Percentiles rank a stretch among this genome's conserved stretches.
Conservation (phyloP, 2,797 vertebrate genomes). For the Alfaro cultratus region DNA sequence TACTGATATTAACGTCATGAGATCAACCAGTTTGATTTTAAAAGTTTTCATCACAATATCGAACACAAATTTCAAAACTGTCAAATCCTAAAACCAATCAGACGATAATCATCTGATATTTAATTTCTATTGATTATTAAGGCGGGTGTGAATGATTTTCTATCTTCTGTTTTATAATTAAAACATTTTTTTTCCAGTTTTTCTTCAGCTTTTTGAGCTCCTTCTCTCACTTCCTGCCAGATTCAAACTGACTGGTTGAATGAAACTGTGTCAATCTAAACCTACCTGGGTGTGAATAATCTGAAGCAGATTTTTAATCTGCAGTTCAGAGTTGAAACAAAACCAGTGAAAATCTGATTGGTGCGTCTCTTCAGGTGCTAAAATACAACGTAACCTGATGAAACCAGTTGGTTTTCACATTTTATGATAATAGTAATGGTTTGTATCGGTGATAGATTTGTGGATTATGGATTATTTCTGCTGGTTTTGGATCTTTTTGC, state of each 20-base stretch:
- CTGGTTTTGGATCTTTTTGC: neutral
- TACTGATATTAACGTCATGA: neutral
- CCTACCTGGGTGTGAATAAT: neutral
- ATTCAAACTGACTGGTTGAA: neutral
- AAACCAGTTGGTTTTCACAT: neutral
- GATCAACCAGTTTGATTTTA: neutral
- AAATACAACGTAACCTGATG: neutral
- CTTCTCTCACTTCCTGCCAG: neutral
- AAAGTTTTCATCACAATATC: neutral
- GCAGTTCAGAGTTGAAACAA: neutral
- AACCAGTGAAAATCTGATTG: neutral
- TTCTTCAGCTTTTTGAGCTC: neutral
- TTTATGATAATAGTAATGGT: neutral
- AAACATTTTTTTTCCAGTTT: neutral
- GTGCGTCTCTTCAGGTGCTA: neutral
- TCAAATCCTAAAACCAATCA: neutral
- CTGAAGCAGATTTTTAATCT: neutral
- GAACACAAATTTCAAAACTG: neutral
- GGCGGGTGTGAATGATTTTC: neutral
- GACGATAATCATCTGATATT: neutral
- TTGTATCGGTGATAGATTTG: neutral
- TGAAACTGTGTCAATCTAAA: neutral
- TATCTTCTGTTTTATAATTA: neutral
- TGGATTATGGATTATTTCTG: neutral
- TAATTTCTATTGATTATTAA: too few species aligned